Percentiles rank a stretch among this genome's conserved stretches.
Conservation (phyloP, 2,113 vertebrate genomes). For the Malurus alboscapulatus region DNA sequence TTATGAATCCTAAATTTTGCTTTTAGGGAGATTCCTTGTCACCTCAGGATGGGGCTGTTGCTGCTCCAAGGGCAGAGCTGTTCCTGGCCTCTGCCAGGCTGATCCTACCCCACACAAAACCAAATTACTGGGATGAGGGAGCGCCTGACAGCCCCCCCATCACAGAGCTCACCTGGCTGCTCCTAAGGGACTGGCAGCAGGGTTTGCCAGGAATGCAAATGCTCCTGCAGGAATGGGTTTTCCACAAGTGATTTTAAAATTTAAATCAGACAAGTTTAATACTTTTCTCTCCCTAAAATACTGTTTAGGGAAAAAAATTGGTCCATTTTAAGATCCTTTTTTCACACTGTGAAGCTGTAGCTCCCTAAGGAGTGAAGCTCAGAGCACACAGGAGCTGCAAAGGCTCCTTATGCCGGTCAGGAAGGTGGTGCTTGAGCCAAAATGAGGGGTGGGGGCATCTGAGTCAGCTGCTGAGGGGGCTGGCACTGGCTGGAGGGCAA, state of each 20-base stretch:
- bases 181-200: neutral
- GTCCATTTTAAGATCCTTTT: neutral
- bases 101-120: neutral
- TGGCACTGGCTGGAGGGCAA: neutral
- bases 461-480: neutral
- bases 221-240: neutral
- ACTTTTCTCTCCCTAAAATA: neutral
- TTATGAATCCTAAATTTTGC: neutral
- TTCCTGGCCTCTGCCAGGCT: neutral
- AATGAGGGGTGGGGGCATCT: neutral
- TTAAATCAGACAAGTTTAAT: neutral
- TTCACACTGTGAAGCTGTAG: neutral
- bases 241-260: neutral
- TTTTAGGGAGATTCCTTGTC: neutral
- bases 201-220: neutral
- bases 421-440: neutral
- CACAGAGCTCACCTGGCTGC: neutral
- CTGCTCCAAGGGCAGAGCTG: too few relatives aligned
- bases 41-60: fast-evolving
- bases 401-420: neutral
- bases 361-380: neutral
- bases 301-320: neutral
- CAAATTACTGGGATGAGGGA: neutral
- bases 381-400: fast-evolving
- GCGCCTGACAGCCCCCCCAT: neutral